Conservation (phyloP, 2,113 vertebrate species). For the Perognathus longimembris region DNA sequence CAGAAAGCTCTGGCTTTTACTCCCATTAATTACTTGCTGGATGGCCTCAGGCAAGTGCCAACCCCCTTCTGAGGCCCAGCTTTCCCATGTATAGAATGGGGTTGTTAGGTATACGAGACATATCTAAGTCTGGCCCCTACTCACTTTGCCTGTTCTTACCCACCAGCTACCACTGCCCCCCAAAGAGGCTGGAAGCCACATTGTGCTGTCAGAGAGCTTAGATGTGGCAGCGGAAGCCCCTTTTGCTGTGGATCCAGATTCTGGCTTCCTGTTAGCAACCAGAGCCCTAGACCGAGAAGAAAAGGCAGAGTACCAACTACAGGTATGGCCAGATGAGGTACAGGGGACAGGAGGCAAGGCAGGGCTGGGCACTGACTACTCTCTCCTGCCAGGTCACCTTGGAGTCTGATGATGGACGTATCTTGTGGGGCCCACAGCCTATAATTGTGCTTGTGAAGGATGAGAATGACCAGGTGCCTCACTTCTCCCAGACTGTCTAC, state of each 20-base stretch:
- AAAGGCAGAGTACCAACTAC: conserved; percentile 88
- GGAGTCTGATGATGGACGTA: conserved; percentile 80
- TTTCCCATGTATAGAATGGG: neutral
- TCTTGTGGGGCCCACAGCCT: conserved; percentile 83
- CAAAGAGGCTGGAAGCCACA: conserved; percentile 71
- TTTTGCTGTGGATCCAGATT: conserved; percentile 89
- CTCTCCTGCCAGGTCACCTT: conserved; percentile 83
- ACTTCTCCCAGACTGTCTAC: conserved; percentile 86
- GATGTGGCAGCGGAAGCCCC: conserved; percentile 83
- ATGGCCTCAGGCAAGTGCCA: neutral
- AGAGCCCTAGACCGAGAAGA: conserved; percentile 91
- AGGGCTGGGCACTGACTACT: neutral
- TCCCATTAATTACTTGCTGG: neutral
- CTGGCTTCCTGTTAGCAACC: conserved; percentile 88
- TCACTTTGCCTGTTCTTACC: neutral
- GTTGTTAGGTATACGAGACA: neutral
- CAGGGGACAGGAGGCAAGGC: neutral
- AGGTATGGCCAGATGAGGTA: conserved; percentile 79
- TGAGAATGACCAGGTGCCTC: conserved; percentile 88
- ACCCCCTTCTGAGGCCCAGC: conserved; percentile 41
- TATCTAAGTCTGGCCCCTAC: neutral
- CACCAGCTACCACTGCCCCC: conserved; percentile 58
- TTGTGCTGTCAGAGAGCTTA: conserved; percentile 84
- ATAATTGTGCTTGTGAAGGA: conserved; percentile 87
- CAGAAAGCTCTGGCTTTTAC: neutral